Base-by-base conservation (phyloP, 2,888 invertebrate species). In the Philaethria dido region DNA sequence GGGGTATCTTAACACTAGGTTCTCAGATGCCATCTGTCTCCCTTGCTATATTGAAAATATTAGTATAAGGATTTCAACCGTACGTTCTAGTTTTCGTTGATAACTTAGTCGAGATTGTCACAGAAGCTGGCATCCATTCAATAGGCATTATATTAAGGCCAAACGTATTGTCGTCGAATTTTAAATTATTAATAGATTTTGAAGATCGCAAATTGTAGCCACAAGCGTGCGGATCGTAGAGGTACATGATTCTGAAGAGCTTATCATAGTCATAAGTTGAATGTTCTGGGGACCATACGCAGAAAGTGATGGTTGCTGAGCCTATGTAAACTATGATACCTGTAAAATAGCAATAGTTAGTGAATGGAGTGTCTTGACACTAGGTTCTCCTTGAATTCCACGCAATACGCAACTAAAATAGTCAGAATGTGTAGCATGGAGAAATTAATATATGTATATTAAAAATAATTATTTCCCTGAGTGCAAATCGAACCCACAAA, bases 181-280 rank as follows among this genome's bases (percentile, higher is more conserved):
- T 70, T 1, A 89, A 62, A 44, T 83, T 81, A 1, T 70, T 66
- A 1, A 85, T 74, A 1, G 75, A 63, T 3, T 75, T 78, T 0
- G 75, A 69, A 0, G 72, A 70, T 1, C 72, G 63, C 1, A 81
- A 63, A 1, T 75, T 73, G 54, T 80, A 75, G 0, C 81, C 83
- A 44, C 91, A 91, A 0, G 82, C 82, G 0, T 78, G 66, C 1
- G 80, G 78, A 57, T 91, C 90, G 68, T 84, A 90, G 1, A 91
- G 74, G 64, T 91, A 91, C 89, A 89, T 89, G 62, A 90, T 82
- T 5, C 89, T 82, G 1, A 76, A 75, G 2, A 91, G 73, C 64
- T 85, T 88, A 69, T 84, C 81, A 33, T 74, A 81, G 64, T 89
- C 89, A 2, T 72, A 47, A 0, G 62, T 64, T 0, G 80, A 69